phyloP scores from a whole-genome alignment of 2,113 vertebrate species.

The Phylloscopus trochiloides region DNA sequence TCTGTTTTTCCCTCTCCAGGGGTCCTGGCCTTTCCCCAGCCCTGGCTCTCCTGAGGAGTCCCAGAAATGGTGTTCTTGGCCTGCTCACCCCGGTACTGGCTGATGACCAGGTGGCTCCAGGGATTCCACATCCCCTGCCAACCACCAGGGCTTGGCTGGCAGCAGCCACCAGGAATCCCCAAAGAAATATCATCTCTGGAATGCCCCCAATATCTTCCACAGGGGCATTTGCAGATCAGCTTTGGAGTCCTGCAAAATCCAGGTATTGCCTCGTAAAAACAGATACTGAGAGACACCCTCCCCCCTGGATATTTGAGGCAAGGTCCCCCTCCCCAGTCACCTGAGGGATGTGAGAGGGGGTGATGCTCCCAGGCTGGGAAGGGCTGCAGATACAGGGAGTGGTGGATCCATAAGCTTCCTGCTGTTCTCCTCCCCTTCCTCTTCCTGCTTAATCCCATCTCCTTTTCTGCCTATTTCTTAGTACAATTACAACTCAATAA shows the following conservation, averaged over 20 bases:
- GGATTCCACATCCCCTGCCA: background rate
- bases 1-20: background rate
- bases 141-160: background rate
- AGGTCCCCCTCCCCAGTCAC: background rate
- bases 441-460: background rate
- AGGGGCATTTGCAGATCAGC: background rate
- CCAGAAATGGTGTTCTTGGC: background rate
- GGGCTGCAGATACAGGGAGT: background rate
- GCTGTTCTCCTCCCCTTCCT: background rate
- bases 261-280: background rate
- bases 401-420: background rate
- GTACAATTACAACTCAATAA: background rate
- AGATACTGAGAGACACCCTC: background rate
- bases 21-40: background rate
- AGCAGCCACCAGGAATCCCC: background rate
- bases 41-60: background rate
- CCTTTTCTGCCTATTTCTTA: background rate
- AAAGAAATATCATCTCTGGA: background rate
- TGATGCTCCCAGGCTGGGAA: background rate
- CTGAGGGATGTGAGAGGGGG: no score
- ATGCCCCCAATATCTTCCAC: background rate
- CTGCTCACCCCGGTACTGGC: no score
- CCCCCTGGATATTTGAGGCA: background rate
- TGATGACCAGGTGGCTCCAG: background rate
- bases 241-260: background rate